Evolutionary conservation across 2,797 vertebrate genomes (phyloP), one percentile per base, ranked within the genome.

Genomic region (Myotis findleyi): DNA sequence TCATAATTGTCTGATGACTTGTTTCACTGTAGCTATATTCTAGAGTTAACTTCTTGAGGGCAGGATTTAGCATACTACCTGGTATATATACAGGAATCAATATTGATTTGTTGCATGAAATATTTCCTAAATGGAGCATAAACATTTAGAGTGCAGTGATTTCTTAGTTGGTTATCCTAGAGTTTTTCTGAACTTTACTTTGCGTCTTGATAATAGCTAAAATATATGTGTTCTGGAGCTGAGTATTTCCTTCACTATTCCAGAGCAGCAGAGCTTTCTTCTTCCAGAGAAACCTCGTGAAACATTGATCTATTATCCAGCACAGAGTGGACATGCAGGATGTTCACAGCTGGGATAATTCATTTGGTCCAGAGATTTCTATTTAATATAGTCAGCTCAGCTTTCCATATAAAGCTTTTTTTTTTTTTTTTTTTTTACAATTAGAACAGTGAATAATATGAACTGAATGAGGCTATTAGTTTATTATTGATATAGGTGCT

Each of bases 71-170:
- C 68, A 47, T 21, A 73, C 41, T 83, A 7, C 62, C 41, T 64
- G 41, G 16, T 91, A 38, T 97, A n/a, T 62, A 41, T 94, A 73
- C 59, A 88, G 49, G 69, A 91, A 25, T 92, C 64, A 93, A 2
- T 86, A 89, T 36, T 96, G 75, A 95, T 91, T 91, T 95, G 20
- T 89, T 91, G 33, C 85, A 55, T 95, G 80, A 87, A 93, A 72
- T 91, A 94, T 47, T 95, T 20, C n/a, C 69, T 87, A 95, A 87
- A 83, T 81, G 10, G 69, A 16, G 9, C 30, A 66, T 91, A 76
- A 86, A 84, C 27, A 76, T 94, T 95, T 66, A 84, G 30, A 94
- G 2, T 94, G 66, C 76, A 64, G 76, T 80, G 41, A 88, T 77
- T 89, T 94, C n/a, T 96, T 93, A 83, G 25, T 82, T 96, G 80